Conservation (phyloP, 2,797 vertebrate species). For the Sitta carolinensis region DNA sequence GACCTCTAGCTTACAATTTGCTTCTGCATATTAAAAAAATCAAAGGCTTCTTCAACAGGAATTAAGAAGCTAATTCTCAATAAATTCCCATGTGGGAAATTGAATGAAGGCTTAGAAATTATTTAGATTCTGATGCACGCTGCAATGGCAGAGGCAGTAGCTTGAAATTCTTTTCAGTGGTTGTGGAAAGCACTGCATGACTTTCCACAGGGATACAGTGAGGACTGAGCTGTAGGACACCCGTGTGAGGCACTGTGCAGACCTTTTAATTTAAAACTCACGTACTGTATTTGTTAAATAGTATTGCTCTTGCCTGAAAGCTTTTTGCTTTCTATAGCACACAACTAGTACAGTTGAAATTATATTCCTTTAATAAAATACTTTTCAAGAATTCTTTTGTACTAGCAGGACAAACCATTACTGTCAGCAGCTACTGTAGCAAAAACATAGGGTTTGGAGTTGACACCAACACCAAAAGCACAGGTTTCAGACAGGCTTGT, state of each 20-base stretch:
- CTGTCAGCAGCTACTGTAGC: neutral
- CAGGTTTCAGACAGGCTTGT: neutral
- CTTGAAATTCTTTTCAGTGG: neutral
- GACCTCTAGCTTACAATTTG: neutral
- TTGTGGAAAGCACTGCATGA: neutral
- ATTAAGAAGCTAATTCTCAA: neutral
- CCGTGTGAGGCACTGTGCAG: neutral
- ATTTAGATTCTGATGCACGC: neutral
- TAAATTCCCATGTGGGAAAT: neutral
- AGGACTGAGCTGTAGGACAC: neutral
- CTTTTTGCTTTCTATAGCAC: neutral
- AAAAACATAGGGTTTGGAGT: neutral
- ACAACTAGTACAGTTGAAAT: conserved; percentile 15
- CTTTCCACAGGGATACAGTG: neutral
- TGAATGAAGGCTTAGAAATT: neutral
- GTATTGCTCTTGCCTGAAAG: neutral
- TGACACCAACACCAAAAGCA: neutral
- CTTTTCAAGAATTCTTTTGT: conserved; percentile 5
- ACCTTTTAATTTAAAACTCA: neutral
- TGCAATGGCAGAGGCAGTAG: neutral
- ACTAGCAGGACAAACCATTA: neutral
- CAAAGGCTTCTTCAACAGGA: neutral
- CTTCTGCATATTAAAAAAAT: neutral
- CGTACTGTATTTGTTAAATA: neutral
- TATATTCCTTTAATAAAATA: conserved; percentile 27